phyloP scores from a whole-genome alignment of 2,888 invertebrate species.

The Ashinkailepas kermadecensis region DNA sequence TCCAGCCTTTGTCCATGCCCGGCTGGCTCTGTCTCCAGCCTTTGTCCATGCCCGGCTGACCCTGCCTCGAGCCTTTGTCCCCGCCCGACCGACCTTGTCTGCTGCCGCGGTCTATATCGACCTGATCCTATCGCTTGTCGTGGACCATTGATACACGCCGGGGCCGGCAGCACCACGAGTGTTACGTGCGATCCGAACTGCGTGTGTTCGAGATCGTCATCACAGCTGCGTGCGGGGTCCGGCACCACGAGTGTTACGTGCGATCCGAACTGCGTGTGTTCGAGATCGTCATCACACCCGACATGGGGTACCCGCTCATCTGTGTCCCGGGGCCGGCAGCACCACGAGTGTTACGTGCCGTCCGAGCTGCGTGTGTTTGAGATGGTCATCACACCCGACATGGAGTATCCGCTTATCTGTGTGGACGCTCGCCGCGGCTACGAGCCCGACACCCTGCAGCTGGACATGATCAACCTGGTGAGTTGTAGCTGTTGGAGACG shows the following conservation, averaged over 20 bases:
- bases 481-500: neutral
- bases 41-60: too few relatives aligned
- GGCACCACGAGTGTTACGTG: slow-evolving; percentile 70
- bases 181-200: slow-evolving; percentile 63
- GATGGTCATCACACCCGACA: slow-evolving; percentile 90
- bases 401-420: slow-evolving; percentile 95
- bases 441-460: slow-evolving; percentile 59
- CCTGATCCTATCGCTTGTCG: too few relatives aligned
- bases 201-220: slow-evolving; percentile 94
- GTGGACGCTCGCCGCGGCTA: slow-evolving; percentile 67
- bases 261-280: slow-evolving; percentile 75
- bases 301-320: slow-evolving; percentile 86
- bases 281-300: slow-evolving; percentile 93
- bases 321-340: slow-evolving; percentile 46
- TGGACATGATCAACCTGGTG: slow-evolving; percentile 91
- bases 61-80: too few relatives aligned
- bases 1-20: too few relatives aligned
- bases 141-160: neutral
- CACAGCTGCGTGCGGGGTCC: slow-evolving; percentile 51
- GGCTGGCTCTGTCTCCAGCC: too few relatives aligned
- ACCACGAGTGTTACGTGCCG: slow-evolving; percentile 69
- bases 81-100: too few relatives aligned
- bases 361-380: slow-evolving; percentile 79
- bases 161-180: slow-evolving; percentile 64
- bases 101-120: too few relatives aligned